Percentiles rank a stretch among this genome's conserved stretches.
These are phyloP conservation scores for Morone saxatilis DNA, from an alignment of 2,113 vertebrate genomes.

Conservation along the genomic window DNA sequence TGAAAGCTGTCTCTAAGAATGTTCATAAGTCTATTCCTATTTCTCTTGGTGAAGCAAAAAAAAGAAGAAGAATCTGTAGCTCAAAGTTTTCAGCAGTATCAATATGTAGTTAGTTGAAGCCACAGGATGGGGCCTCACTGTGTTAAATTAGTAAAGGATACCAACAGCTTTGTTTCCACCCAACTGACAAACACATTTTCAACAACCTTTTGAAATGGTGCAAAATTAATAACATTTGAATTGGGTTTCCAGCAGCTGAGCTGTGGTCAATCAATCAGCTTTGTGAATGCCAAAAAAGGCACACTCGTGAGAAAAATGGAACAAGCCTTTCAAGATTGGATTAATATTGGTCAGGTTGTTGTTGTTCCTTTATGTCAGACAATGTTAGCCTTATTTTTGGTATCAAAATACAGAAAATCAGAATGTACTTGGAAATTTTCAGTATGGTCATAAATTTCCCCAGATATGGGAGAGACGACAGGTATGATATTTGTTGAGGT, in stretches of 20 bases:
- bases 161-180: constrained; percentile 45
- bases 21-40: constrained; percentile 6
- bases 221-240: constrained; percentile 36
- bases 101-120: constrained; percentile 10
- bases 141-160: constrained; percentile 50
- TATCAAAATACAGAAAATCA: constrained; percentile 1
- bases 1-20: constrained; percentile 35
- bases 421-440: background rate
- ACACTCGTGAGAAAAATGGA: constrained; percentile 3
- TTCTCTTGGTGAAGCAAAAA: constrained; percentile 13
- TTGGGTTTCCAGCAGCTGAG: background rate
- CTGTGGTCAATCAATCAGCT: constrained; percentile 37
- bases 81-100: constrained; percentile 38
- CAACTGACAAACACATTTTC: constrained; percentile 46
- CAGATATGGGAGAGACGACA: background rate
- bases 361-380: background rate
- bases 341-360: constrained; percentile 6
- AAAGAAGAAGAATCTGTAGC: background rate
- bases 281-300: constrained; percentile 1
- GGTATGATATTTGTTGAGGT: background rate
- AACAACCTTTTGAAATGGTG: constrained; percentile 30
- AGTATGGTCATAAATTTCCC: background rate
- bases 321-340: constrained; percentile 5
- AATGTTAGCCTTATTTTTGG: background rate
- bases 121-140: constrained; percentile 24